A percentile compares a stretch with the other conserved stretches of the same genome.
phyloP scores from a whole-genome alignment of 2,888 invertebrate genomes.

The Cetonia aurata region DNA sequence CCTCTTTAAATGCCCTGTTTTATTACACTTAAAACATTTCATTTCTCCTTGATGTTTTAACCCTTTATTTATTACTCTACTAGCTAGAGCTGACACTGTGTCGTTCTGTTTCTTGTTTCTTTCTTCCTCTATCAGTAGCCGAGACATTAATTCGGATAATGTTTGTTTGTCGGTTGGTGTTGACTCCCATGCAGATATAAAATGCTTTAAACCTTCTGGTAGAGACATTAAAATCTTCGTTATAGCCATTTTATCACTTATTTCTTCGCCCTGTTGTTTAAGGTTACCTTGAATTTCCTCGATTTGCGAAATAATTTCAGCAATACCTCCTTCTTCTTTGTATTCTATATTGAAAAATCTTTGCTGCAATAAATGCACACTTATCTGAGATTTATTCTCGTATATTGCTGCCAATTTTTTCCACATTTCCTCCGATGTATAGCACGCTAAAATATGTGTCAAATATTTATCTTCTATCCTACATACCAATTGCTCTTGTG shows the following conservation, averaged over 20 bases:
- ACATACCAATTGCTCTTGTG: not conserved
- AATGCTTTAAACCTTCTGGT: constrained; percentile 58
- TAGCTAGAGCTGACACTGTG: not conserved
- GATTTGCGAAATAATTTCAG: not conserved
- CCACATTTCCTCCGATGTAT: constrained; percentile 6
- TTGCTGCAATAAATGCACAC: not conserved
- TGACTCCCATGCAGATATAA: constrained; percentile 57
- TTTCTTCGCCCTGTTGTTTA: constrained; percentile 22
- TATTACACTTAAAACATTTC: not conserved
- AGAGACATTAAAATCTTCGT: constrained; percentile 58
- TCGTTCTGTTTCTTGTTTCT: constrained; percentile 8
- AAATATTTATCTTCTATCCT: too few species aligned
- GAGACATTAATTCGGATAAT: constrained; percentile 49
- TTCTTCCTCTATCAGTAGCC: constrained; percentile 33
- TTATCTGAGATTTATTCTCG: not conserved
- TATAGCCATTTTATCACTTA: constrained; percentile 22
- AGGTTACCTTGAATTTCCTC: not conserved
- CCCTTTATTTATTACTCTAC: not conserved
- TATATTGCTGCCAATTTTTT: not conserved
- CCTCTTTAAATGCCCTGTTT: not conserved
- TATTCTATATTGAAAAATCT: constrained; percentile 8
- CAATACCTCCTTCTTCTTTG: not conserved
- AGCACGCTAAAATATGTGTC: not conserved
- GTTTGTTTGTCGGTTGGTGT: constrained; percentile 47
- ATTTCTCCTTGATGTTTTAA: constrained; percentile 8